Evolutionary conservation across 2,797 vertebrate genomes (phyloP).

Genomic region (Alca torda): DNA sequence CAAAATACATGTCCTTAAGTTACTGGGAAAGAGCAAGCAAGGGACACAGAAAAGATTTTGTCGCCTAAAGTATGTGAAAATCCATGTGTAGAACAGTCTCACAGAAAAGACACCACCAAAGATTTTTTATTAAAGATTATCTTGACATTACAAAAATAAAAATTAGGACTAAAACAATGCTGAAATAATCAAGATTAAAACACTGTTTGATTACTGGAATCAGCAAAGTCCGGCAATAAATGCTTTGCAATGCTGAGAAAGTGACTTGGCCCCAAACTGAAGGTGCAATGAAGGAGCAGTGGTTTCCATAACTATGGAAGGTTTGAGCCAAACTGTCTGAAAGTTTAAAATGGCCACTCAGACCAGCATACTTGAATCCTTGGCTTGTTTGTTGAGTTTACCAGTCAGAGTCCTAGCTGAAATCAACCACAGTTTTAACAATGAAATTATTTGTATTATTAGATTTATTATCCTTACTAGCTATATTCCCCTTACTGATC

Average conservation of each 20-base stretch:
- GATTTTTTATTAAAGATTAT: background rate
- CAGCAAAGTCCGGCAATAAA: background rate
- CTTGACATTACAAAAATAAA: background rate
- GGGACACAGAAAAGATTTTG: background rate
- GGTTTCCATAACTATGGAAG: background rate
- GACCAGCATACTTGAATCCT: background rate
- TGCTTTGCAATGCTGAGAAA: background rate
- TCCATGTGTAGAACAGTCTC: background rate
- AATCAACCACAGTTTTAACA: background rate
- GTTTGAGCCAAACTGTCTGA: background rate
- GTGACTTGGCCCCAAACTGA: background rate
- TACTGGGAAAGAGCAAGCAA: background rate
- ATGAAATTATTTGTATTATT: background rate
- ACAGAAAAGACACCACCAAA: background rate
- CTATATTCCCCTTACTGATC: background rate
- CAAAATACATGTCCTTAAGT: background rate
- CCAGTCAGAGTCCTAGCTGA: background rate
- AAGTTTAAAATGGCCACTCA: background rate
- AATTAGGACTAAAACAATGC: background rate
- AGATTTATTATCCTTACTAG: background rate
- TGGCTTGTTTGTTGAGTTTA: background rate
- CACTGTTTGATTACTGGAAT: background rate
- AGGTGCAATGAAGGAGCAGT: background rate
- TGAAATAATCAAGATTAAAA: background rate
- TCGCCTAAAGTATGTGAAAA: background rate